Base-by-base conservation (phyloP, 2,888 invertebrate species). In the Diplolepis rosae region DNA sequence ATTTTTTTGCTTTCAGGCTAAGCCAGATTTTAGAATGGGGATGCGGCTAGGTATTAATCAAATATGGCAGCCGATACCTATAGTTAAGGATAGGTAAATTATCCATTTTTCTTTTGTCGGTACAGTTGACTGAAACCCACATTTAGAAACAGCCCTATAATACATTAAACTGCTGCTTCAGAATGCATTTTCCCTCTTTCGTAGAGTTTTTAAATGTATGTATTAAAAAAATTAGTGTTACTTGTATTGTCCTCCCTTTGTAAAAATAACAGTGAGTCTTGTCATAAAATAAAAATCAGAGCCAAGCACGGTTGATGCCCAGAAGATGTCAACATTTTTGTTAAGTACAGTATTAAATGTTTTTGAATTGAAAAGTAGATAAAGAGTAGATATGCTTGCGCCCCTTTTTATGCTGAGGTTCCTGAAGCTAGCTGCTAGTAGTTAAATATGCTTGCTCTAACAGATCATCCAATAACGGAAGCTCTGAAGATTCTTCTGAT, bases 21-120 rank as follows among this genome's bases (percentile, higher is more conserved):
- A 93, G 78, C 93, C 93, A 76, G 92, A 93, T 73, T 93, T 94
- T 80, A 92, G 92, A 54, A 92, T 92, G 74, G 93, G 94, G 6
- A 88, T 92, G 35, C 89, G 94, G 71, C 90, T 92, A 80, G 93
- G 93, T 4, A 91, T 92, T 22, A 92, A 91, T 81, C 92, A 92
- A 90, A 91, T 94, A 83, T 95, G 92, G 91, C 90, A 91, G 89
- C 90, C 90, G 48, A 83, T 88, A 73, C 85, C 88, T 9, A 77
- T 88, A 69, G 78, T 88, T 11, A 85, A 88, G 71, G 84, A 85
- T 73, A 85, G 87, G 89, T 89, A 80, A 69, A 69, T 73, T 71
- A 24, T 56, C 9, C 2, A 24, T 6, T 39, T 30, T 15, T 32
- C 18, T 32, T 35, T 22, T 22, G 9, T 30, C 45, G 45, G 45